A percentile compares a stretch with the other conserved stretches of the same genome.
phyloP scores from a whole-genome alignment of 2,113 vertebrate genomes.

The Elachura formosa region DNA sequence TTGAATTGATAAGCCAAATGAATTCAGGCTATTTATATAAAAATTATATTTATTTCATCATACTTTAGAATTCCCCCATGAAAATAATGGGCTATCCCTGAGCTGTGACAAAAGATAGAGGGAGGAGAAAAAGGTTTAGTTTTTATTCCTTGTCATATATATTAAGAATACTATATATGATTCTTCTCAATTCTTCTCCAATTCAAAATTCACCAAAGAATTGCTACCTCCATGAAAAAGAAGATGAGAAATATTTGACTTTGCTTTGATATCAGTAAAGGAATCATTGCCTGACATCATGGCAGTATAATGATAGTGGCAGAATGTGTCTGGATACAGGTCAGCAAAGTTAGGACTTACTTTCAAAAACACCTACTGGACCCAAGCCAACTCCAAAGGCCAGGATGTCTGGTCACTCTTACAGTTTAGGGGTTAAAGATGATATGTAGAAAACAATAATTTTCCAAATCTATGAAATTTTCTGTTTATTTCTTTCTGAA shows the following conservation, averaged over 20 bases:
- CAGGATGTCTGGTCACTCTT: not conserved
- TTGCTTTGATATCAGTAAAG: not conserved
- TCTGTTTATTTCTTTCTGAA: not conserved
- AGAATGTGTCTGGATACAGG: not conserved
- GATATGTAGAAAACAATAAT: not conserved
- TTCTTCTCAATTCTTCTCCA: not conserved
- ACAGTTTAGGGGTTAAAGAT: not conserved
- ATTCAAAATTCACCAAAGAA: not conserved
- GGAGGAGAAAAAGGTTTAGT: accelerated
- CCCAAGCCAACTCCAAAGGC: not conserved
- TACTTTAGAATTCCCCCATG: accelerated
- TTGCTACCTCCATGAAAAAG: not conserved
- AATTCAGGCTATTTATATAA: not conserved
- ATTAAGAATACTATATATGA: not conserved
- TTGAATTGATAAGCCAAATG: not conserved
- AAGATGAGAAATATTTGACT: not conserved
- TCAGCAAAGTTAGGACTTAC: not conserved
- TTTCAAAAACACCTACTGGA: not conserved
- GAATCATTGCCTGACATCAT: not conserved
- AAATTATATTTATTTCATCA: not conserved
- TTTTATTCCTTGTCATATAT: not conserved
- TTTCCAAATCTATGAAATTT: not conserved
- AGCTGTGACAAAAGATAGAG: not conserved
- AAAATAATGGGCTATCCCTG: not conserved
- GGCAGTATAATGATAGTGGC: not conserved